Evolutionary conservation across 92 coral and sea anemone genomes (phyloP).

Genomic region (Plumapathes pennacea): DNA sequence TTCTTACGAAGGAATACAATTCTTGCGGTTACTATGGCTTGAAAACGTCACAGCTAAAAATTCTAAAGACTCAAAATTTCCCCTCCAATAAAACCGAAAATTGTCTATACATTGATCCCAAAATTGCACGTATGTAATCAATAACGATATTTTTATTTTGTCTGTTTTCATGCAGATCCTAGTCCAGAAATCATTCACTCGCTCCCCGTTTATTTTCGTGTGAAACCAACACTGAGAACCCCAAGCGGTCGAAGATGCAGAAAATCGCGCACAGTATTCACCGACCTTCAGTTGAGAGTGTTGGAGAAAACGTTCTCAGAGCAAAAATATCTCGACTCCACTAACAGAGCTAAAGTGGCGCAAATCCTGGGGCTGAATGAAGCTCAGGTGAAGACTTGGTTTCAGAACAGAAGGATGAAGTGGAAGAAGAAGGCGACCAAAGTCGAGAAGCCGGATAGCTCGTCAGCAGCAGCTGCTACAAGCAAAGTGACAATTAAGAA

Average conservation of each 20-base stretch:
- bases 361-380: slow-evolving; percentile 93
- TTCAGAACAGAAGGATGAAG: slow-evolving; percentile 96
- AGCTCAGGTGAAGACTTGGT: slow-evolving; percentile 98
- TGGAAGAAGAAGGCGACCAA: slow-evolving; percentile 82
- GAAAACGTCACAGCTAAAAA: too few species aligned
- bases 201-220: slow-evolving; percentile 95
- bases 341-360: slow-evolving; percentile 90
- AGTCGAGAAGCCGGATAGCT: slow-evolving; percentile 32
- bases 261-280: slow-evolving; percentile 96
- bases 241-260: slow-evolving; percentile 96
- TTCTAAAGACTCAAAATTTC: too few species aligned
- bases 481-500: too few species aligned
- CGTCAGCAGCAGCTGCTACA: slow-evolving; percentile 7
- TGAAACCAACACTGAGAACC: slow-evolving; percentile 89
- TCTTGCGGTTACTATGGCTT: too few species aligned
- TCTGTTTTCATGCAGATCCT: slow-evolving; percentile 43
- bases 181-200: slow-evolving; percentile 85
- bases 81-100: too few species aligned
- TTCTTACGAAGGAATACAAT: too few species aligned
- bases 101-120: too few species aligned
- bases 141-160: background rate
- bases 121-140: too few species aligned
- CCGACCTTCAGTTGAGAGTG: slow-evolving; percentile 91
- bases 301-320: slow-evolving; percentile 95
- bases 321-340: slow-evolving; percentile 93